Evolutionary conservation across 2,888 invertebrate species (phyloP).

Genomic region (Tromatobia lineatoria): DNA sequence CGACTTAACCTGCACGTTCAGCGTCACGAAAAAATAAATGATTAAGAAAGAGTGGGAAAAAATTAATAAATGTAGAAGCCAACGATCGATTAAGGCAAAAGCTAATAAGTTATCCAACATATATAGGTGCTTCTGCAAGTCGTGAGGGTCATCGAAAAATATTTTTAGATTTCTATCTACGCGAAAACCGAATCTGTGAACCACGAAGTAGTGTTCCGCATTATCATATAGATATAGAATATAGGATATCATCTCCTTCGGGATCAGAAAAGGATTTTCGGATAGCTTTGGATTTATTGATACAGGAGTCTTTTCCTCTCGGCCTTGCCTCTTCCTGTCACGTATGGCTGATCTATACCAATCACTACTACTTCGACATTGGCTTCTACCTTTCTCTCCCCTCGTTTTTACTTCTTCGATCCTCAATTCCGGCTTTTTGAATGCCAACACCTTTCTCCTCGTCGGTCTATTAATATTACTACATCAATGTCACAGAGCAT

Average conservation of each 20-base stretch:
- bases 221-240: conserved; percentile 39
- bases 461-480: conserved; percentile 22
- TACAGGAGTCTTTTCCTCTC: conserved; percentile 2
- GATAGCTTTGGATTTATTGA: conserved; percentile 59
- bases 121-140: not conserved
- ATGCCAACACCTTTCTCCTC: conserved; percentile 29
- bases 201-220: conserved; percentile 33
- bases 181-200: conserved; percentile 15
- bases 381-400: not conserved
- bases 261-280: conserved; percentile 61
- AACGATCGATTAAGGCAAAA: conserved; percentile 25
- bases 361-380: not conserved
- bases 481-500: not conserved
- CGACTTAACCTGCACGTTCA: not conserved
- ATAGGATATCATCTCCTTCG: conserved; percentile 19
- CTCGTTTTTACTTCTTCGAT: conserved; percentile 1
- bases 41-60: too few species aligned
- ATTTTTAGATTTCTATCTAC: conserved; percentile 36
- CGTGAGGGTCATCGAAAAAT: conserved; percentile 10
- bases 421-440: conserved; percentile 41
- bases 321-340: conserved; percentile 30
- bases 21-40: conserved; percentile 8
- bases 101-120: conserved; percentile 52
- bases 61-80: not conserved
- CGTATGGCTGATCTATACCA: conserved; percentile 19